Percentiles rank a stretch among this genome's conserved stretches.
phyloP scores from a whole-genome alignment of 2,113 vertebrate genomes.

The Mesoclemmys tuberculata region DNA sequence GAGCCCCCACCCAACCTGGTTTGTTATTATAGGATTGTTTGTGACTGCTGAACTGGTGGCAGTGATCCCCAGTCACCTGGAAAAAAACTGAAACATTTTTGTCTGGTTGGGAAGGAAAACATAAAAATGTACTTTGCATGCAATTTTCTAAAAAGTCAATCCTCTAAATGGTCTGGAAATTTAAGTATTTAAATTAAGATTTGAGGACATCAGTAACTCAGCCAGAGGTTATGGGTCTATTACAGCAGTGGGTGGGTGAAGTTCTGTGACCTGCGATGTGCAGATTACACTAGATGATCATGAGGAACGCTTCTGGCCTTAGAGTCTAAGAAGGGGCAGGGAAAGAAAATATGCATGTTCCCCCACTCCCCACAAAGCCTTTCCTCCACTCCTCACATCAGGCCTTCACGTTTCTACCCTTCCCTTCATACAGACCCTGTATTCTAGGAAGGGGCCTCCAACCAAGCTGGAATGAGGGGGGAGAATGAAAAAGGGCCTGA shows the following conservation, averaged over 20 bases:
- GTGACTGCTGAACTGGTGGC: constrained; percentile 4
- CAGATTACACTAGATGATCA: not conserved
- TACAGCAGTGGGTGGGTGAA: not conserved
- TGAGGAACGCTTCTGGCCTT: not conserved
- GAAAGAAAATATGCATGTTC: not conserved
- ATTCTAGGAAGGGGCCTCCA: not conserved
- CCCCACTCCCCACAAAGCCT: not conserved
- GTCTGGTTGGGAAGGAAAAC: constrained; percentile 3
- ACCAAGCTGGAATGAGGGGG: not conserved
- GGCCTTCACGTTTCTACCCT: not conserved
- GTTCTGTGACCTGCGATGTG: not conserved
- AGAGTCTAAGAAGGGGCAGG: not conserved
- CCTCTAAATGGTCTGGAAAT: not conserved
- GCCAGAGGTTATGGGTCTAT: too few relatives aligned
- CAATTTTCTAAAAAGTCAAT: not conserved
- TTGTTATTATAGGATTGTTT: not conserved
- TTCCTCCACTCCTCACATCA: not conserved
- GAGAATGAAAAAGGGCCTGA: not conserved
- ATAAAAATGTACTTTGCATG: constrained; percentile 34
- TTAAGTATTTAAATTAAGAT: too few relatives aligned
- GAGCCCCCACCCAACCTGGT: not conserved
- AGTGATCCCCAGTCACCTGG: constrained; percentile 30
- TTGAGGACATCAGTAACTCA: too few relatives aligned
- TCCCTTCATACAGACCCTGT: not conserved
- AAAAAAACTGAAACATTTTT: constrained; percentile 32